Evolutionary conservation across 2,888 invertebrate genomes (phyloP).

Genomic region (Metopia argyrocephala): DNA sequence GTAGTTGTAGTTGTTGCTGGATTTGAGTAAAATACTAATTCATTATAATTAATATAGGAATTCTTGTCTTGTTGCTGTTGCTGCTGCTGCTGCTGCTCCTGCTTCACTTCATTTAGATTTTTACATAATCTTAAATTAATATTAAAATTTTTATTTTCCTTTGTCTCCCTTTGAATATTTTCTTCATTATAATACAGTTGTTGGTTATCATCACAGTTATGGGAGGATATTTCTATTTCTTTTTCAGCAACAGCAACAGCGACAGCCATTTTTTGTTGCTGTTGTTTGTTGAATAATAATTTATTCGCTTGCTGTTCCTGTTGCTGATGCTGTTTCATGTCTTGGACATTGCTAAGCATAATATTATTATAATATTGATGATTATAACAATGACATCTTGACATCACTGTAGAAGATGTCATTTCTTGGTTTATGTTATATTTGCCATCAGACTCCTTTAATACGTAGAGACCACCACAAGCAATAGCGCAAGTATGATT

Average conservation of each 20-base stretch:
- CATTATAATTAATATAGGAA: constrained; percentile 55
- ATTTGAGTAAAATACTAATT: constrained; percentile 49
- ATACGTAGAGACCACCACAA: background rate
- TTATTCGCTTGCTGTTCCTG: constrained; percentile 28
- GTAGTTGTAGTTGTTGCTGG: background rate
- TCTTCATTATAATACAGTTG: background rate
- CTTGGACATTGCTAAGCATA: constrained; percentile 54
- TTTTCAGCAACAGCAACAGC: background rate
- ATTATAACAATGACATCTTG: constrained; percentile 62
- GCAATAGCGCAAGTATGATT: too few relatives aligned
- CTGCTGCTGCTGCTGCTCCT: background rate
- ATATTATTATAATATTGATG: constrained; percentile 50
- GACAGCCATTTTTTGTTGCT: background rate
- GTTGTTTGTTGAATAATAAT: constrained; percentile 11
- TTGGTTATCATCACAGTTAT: constrained; percentile 56
- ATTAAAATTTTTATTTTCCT: constrained; percentile 18
- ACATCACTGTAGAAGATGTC: constrained; percentile 48
- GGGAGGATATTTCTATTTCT: background rate
- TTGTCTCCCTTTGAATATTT: background rate
- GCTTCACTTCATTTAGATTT: constrained; percentile 4
- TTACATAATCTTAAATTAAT: constrained; percentile 59
- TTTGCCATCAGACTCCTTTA: constrained; percentile 25
- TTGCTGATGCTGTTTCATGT: constrained; percentile 24
- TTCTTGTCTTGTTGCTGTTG: constrained; percentile 17
- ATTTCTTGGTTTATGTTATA: constrained; percentile 16